Evolutionary conservation across 2,113 vertebrate species (phyloP).

Genomic region (Tretioscincus oriximinensis): DNA sequence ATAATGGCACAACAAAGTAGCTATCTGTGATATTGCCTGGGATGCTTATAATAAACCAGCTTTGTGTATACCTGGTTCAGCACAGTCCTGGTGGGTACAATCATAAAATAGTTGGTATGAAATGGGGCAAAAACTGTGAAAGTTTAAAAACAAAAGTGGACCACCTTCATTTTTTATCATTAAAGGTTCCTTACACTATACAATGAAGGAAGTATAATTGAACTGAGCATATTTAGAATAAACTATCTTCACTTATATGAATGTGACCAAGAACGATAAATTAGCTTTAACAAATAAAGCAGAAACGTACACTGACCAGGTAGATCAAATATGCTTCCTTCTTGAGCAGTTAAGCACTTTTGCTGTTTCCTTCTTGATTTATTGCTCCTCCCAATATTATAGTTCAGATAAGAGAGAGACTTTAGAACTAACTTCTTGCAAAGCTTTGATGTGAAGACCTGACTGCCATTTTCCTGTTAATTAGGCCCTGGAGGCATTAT

Average conservation of each 20-base stretch:
- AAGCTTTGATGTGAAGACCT: slow-evolving; percentile 1
- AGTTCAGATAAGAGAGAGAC: background rate
- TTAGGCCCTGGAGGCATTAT: slow-evolving; percentile 26
- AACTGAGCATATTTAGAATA: too few relatives aligned
- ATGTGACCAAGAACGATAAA: background rate
- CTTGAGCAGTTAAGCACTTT: background rate
- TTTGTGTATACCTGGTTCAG: too few relatives aligned
- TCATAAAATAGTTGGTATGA: too few relatives aligned
- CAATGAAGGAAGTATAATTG: too few relatives aligned
- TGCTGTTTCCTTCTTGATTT: background rate
- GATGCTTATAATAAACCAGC: too few relatives aligned
- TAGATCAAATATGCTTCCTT: background rate
- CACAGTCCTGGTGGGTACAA: too few relatives aligned
- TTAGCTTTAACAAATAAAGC: background rate
- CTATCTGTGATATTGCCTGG: too few relatives aligned
- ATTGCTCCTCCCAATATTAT: background rate
- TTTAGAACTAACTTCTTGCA: background rate
- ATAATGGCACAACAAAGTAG: too few relatives aligned
- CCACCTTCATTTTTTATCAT: too few relatives aligned
- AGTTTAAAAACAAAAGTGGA: too few relatives aligned
- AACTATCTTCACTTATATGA: background rate
- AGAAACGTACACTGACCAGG: background rate
- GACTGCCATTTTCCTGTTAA: slow-evolving; percentile 20
- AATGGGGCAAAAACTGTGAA: too few relatives aligned
- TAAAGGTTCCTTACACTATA: background rate